Evolutionary conservation across 1,140 invertebrate species (phyloP), one percentile per base, ranked within the genome.

Genomic region (Oreohelix idahoensis): DNA sequence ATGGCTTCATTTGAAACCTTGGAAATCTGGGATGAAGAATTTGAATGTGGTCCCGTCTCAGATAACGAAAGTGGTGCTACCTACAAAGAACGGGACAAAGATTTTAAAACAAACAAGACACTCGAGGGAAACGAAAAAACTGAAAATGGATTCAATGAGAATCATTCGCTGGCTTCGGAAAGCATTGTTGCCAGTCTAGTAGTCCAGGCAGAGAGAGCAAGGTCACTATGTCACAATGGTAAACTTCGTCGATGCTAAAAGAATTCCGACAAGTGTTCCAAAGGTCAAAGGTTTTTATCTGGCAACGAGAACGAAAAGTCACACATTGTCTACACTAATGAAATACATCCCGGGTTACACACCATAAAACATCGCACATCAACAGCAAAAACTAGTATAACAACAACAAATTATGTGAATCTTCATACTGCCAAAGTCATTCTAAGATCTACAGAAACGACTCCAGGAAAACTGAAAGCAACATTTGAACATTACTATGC

Each of bases 401-500:
- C 32, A 35, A 69, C 11, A 36, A 17, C 32, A 71, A 71, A 32
- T 4, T 36, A 75, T 29, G 39, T 75, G 35, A 45, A 1, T 45
- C 42, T 76, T 49, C 74, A 51, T 35, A 4, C 17, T 32, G 74
- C 23, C 13, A n/a, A 29, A 53, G 77, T 69, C 53, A 63, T 79
- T 29, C 10, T 79, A 36, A 45, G 1, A 23, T 29, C n/a, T 10
- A 8, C 36, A 17, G 79, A 80, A 51, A 51, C 45, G 15, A n/a
- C 29, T 23, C 63, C 66, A n/a, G 63, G 73, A 13, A 17, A 51
- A 5, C 77, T 87, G 23, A 63, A 66, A 38, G 69, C 74, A 10
- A 36, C 26, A 20, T 87, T 79, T 79, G 84, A 82, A 36, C 29
- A 76, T 11, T 39, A n/a, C 0, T 87, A 84, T 58, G 71, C 38